A percentile compares a stretch with the other conserved stretches of the same genome.
phyloP scores from a whole-genome alignment of 37 sponge, comb jelly and placozoan species.

The Agelas oroides region DNA sequence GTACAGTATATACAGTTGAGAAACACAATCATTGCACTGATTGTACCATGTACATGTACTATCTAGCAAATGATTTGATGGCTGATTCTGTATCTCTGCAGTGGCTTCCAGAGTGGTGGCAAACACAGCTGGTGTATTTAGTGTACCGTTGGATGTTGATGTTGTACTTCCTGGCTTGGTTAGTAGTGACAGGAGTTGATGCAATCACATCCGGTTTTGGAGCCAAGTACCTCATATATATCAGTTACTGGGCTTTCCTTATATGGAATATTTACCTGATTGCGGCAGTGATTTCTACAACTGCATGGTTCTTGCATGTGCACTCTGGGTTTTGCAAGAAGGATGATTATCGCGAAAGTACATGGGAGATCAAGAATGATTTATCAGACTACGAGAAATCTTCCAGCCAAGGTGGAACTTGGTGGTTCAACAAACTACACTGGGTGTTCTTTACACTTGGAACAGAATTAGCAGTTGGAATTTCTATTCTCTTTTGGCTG shows the following conservation, averaged over 20 bases:
- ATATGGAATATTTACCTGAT: slow-evolving; percentile 33
- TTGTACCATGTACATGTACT: background rate
- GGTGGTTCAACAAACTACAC: slow-evolving; percentile 36
- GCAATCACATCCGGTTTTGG: background rate
- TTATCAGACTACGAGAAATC: no score
- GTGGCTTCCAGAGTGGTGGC: slow-evolving; percentile 57
- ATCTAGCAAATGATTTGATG: no score
- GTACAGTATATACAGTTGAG: no score
- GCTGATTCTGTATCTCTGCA: slow-evolving; percentile 17
- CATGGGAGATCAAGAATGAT: no score
- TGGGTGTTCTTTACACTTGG: slow-evolving; percentile 39
- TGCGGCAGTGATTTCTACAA: slow-evolving; percentile 21
- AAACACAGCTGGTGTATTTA: slow-evolving; percentile 43
- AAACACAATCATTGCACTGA: no score
- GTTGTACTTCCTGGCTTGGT: slow-evolving; percentile 51
- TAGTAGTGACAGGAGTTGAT: slow-evolving; percentile 9
- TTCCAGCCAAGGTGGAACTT: background rate
- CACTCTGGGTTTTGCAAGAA: no score
- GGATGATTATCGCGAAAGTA: no score
- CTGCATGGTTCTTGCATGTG: slow-evolving; percentile 1
- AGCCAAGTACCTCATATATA: slow-evolving; percentile 45
- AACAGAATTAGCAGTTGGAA: background rate
- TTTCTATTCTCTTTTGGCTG: slow-evolving; percentile 53
- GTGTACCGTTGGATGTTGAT: slow-evolving; percentile 51
- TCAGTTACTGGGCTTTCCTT: slow-evolving; percentile 59